Conservation (phyloP, 2,888 invertebrate genomes). For the Watsonalla binaria region DNA sequence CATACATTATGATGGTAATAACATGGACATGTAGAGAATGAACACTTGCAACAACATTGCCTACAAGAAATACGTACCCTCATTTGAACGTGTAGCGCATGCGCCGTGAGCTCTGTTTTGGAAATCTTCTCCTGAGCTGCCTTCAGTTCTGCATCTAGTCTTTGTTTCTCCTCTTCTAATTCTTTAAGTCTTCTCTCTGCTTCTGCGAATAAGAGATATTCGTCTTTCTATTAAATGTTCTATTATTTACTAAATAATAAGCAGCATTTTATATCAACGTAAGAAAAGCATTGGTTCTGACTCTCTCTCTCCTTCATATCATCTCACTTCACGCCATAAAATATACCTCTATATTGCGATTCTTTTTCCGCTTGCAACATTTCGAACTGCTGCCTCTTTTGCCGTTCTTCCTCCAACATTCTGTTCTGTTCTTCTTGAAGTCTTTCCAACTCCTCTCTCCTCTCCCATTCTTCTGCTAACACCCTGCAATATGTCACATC, state of each 20-base stretch:
- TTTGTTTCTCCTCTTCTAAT: slow-evolving; percentile 84
- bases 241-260: slow-evolving; percentile 2
- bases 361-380: slow-evolving; percentile 84
- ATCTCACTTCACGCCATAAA: background rate
- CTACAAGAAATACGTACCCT: slow-evolving; percentile 38
- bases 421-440: slow-evolving; percentile 87
- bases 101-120: slow-evolving; percentile 79
- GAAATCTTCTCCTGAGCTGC: slow-evolving; percentile 83
- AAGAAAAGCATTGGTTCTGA: too few species aligned
- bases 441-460: slow-evolving; percentile 87
- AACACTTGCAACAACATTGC: background rate
- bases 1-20: too few species aligned
- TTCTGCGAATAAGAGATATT: slow-evolving; percentile 77
- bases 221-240: too few species aligned
- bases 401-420: slow-evolving; percentile 85
- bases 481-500: slow-evolving; percentile 60
- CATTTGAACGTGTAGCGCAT: slow-evolving; percentile 62
- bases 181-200: slow-evolving; percentile 84
- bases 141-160: slow-evolving; percentile 84
- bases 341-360: slow-evolving; percentile 80
- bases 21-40: too few species aligned
- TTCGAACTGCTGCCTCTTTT: slow-evolving; percentile 87
- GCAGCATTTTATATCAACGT: too few species aligned
- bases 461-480: slow-evolving; percentile 90
- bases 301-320: background rate